These are phyloP conservation scores for Patella caerulea DNA, from an alignment of 2,888 invertebrate genomes.

Conservation along the genomic window DNA sequence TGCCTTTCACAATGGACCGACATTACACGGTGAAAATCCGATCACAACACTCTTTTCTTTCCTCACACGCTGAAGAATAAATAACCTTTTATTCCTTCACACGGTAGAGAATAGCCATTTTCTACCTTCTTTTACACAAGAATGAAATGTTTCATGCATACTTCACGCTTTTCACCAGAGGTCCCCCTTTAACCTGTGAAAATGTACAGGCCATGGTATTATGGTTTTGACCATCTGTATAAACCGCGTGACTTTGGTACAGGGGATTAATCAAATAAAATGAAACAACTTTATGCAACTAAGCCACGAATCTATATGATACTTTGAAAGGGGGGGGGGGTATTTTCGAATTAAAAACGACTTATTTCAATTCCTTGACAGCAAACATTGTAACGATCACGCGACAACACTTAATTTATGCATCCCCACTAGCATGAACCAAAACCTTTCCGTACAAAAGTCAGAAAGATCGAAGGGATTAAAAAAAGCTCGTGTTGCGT, in stretches of 20 bases:
- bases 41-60: conserved; percentile 7
- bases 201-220: not conserved
- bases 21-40: conserved; percentile 12
- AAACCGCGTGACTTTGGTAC: not conserved
- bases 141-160: conserved; percentile 3
- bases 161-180: not conserved
- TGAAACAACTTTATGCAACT: no score
- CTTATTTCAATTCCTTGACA: no score
- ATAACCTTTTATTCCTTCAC: conserved; percentile 3
- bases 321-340: no score
- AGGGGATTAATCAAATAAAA: no score
- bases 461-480: no score
- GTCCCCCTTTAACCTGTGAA: not conserved
- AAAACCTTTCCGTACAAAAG: no score
- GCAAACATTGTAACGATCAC: no score
- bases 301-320: no score
- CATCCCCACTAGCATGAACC: no score
- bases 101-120: not conserved
- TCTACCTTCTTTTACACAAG: conserved; percentile 7
- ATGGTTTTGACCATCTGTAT: conserved; percentile 1
- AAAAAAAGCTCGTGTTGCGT: no score
- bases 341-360: no score
- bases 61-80: conserved; percentile 9
- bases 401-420: no score
- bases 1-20: conserved; percentile 1